phyloP scores from a whole-genome alignment of 2,797 vertebrate species.

The Rhinella marina region DNA sequence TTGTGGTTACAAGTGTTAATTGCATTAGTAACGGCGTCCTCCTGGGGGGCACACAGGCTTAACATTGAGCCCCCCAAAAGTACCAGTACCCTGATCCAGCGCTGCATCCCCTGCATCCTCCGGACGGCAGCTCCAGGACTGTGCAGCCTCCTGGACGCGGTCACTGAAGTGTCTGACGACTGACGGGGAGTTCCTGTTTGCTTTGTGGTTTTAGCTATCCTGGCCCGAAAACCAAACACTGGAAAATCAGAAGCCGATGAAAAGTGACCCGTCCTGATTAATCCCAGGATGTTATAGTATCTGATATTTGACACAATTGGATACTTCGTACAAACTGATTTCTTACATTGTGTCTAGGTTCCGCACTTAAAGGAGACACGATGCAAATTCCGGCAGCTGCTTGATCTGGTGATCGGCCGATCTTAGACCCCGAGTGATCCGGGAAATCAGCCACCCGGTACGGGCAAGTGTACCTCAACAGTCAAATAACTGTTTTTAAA shows the following conservation, averaged over 20 bases:
- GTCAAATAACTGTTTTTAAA: too few species aligned
- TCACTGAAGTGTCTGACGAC: neutral
- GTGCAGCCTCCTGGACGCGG: neutral
- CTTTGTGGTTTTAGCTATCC: slow-evolving; percentile 1
- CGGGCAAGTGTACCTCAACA: too few species aligned
- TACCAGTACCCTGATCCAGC: neutral
- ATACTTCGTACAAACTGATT: neutral
- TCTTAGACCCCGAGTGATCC: too few species aligned
- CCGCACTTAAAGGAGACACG: neutral
- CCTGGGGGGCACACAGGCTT: neutral
- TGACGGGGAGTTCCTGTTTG: slow-evolving; percentile 31
- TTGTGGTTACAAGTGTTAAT: neutral
- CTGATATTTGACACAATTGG: neutral
- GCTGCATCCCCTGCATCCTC: slow-evolving; percentile 13
- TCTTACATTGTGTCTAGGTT: neutral
- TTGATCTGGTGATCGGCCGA: too few species aligned
- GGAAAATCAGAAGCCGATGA: slow-evolving; percentile 16
- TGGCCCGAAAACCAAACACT: slow-evolving; percentile 28
- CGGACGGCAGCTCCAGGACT: neutral
- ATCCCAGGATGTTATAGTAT: neutral
- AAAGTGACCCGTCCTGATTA: neutral
- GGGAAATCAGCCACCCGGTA: too few species aligned
- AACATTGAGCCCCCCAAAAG: neutral
- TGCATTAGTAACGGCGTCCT: neutral
- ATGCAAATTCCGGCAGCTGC: too few species aligned